Conservation (phyloP, 1,140 invertebrate genomes). For the Caenorhabditis latens region DNA sequence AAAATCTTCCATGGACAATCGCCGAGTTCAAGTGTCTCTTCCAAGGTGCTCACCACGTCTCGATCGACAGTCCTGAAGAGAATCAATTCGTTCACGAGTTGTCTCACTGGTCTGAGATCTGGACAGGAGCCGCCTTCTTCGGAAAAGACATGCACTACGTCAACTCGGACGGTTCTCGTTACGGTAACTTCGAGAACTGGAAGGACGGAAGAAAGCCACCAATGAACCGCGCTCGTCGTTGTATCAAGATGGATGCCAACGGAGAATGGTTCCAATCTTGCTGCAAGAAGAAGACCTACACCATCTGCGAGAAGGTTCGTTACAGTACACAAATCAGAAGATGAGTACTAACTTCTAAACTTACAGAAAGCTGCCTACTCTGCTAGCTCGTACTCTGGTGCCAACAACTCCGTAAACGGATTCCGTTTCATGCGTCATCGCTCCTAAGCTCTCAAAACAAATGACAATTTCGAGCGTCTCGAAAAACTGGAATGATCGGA, state of each 20-base stretch:
- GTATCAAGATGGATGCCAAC: slow-evolving; percentile 63
- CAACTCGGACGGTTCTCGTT: slow-evolving; percentile 60
- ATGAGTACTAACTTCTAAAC: neutral
- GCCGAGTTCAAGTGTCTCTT: slow-evolving; percentile 65
- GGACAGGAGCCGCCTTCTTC: slow-evolving; percentile 65
- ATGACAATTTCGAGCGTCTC: slow-evolving; percentile 51
- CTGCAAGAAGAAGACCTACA: slow-evolving; percentile 65
- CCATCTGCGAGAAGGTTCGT: slow-evolving; percentile 62
- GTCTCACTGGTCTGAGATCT: slow-evolving; percentile 61
- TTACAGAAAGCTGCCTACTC: slow-evolving; percentile 44
- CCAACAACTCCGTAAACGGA: slow-evolving; percentile 34
- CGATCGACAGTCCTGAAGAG: slow-evolving; percentile 59
- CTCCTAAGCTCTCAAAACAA: neutral
- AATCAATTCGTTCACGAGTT: slow-evolving; percentile 64
- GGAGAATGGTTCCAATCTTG: slow-evolving; percentile 66
- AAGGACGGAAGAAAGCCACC: slow-evolving; percentile 54
- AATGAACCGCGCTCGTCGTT: slow-evolving; percentile 64
- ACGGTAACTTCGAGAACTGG: slow-evolving; percentile 60
- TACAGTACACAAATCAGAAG: neutral
- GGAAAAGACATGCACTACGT: slow-evolving; percentile 60
- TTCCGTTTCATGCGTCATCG: slow-evolving; percentile 53
- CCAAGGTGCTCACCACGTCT: slow-evolving; percentile 63
- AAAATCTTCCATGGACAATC: slow-evolving; percentile 62
- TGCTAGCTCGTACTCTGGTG: slow-evolving; percentile 30
- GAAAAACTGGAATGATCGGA: slow-evolving; percentile 23